Evolutionary conservation across 2,888 invertebrate species (phyloP), one percentile per base, ranked within the genome.

Genomic region (Thera britannica): DNA sequence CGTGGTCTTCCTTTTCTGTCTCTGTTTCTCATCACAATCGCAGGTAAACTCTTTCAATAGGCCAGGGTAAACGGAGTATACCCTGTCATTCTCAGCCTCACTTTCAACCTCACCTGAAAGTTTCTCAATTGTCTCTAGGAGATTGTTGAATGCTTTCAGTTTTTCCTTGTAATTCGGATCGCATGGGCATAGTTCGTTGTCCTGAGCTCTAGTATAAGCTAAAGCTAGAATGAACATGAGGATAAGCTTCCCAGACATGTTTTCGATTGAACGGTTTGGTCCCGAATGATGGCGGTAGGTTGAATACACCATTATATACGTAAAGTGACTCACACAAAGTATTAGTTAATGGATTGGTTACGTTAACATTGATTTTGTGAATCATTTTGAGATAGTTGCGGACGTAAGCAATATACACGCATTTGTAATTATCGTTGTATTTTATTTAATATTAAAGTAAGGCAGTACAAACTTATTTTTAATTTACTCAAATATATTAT

Each of bases 221-320:
- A 73, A 11, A 2, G 69, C 23, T 5, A 78, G 56, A 1, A 74
- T 60, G 64, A 78, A 36, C 0, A 81, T 1, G 0, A 78, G 2
- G n/a, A 79, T n/a, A 3, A 74, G 8, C 72, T 80, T 79, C 52
- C 36, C 60, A 52, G 75, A 72, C 83, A 82, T 82, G 71, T 79
- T 79, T n/a, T 44, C 72, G 48, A 57, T 49, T 55, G 49, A 71
- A 65, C 38, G 55, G 35, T 62, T 38, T 46, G 36, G 60, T 38
- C 51, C 72, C 58, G 75, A 81, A 74, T 81, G 81, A 72, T 41
- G 36, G 2, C n/a, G n/a, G 9, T 36, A 4, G n/a, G 36, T 9
- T 23, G 1, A 0, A 8, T 8, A 3, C 6, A 11, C 5, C 38
- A 6, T 41, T 60, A 23, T 65, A 59, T 58, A 49, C 48, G n/a